These are phyloP conservation scores for Atractosteus spatula DNA, from an alignment of 2,113 vertebrate genomes.

Conservation along the genomic window DNA sequence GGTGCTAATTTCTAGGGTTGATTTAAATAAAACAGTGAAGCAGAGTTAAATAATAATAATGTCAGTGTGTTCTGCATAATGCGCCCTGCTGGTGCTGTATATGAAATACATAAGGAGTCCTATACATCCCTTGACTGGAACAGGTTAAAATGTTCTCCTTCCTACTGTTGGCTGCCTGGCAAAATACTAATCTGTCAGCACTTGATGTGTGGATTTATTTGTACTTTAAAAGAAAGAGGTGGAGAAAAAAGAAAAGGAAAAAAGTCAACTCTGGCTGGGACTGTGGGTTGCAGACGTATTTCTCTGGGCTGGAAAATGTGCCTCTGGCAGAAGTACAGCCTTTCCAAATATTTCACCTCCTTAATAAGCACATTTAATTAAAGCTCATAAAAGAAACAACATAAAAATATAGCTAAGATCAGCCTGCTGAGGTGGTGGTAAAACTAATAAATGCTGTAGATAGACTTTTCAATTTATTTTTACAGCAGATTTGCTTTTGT, in stretches of 20 bases:
- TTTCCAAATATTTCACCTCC: constrained; percentile 66
- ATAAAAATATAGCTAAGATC: not conserved
- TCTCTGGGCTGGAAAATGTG: constrained; percentile 71
- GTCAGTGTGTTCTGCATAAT: not conserved
- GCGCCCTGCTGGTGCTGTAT: not conserved
- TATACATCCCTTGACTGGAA: constrained; percentile 37
- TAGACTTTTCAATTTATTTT: not conserved
- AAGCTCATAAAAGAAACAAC: constrained; percentile 45
- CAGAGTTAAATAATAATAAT: not conserved
- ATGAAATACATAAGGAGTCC: not conserved
- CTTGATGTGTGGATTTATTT: constrained; percentile 77
- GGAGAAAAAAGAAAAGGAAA: not conserved
- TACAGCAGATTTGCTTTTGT: no score
- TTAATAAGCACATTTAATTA: constrained; percentile 80
- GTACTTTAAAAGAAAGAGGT: constrained; percentile 63
- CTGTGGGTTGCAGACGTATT: constrained; percentile 66
- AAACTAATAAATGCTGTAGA: not conserved
- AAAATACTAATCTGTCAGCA: constrained; percentile 73
- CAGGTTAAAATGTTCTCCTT: constrained; percentile 63
- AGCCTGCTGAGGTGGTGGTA: constrained; percentile 33
- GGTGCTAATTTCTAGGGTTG: not conserved
- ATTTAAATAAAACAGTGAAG: not conserved
- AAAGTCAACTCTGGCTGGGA: constrained; percentile 47
- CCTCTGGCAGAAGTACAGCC: constrained; percentile 58
- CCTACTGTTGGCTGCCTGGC: constrained; percentile 63